Conservation (phyloP, 2,888 invertebrate genomes). For the Noctua comes region DNA sequence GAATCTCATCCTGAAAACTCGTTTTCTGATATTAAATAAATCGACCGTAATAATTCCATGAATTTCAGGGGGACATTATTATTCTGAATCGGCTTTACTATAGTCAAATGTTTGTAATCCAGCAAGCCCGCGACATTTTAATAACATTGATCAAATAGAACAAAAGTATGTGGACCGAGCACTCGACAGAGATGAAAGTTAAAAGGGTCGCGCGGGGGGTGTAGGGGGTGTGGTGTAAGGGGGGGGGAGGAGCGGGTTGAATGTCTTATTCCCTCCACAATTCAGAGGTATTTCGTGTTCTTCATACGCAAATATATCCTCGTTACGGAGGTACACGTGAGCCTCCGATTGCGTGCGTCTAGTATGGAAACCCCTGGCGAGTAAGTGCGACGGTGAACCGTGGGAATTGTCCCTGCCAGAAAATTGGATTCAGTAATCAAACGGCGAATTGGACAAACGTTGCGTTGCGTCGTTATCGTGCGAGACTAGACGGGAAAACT, state of each 20-base stretch:
- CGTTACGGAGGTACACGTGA: conserved; percentile 90
- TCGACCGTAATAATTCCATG: conserved; percentile 30
- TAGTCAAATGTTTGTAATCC: conserved; percentile 89
- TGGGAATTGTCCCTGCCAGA: conserved; percentile 82
- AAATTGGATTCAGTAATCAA: conserved; percentile 87
- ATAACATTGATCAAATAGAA: conserved; percentile 91
- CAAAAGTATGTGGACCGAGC: conserved; percentile 91
- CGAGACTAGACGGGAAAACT: conserved; percentile 68
- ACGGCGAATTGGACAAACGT: conserved; percentile 78
- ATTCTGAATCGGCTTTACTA: conserved; percentile 78
- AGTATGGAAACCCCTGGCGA: conserved; percentile 80
- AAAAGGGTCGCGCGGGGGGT: conserved; percentile 88
- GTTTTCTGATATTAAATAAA: conserved; percentile 31
- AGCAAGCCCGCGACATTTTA: conserved; percentile 89
- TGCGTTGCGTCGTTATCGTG: conserved; percentile 74
- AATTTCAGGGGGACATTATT: conserved; percentile 56
- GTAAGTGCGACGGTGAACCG: conserved; percentile 79
- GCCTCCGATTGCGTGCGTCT: conserved; percentile 87
- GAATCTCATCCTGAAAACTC: conserved; percentile 1
- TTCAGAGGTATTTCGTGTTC: conserved; percentile 91
- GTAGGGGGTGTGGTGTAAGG: conserved; percentile 68
- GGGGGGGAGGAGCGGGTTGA: conserved; percentile 86
- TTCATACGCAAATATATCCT: conserved; percentile 91
- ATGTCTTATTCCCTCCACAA: conserved; percentile 91
- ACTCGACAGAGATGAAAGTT: conserved; percentile 91